Conservation (phyloP, 2,797 vertebrate genomes). For the Tokudaia tokunoshimensis region DNA sequence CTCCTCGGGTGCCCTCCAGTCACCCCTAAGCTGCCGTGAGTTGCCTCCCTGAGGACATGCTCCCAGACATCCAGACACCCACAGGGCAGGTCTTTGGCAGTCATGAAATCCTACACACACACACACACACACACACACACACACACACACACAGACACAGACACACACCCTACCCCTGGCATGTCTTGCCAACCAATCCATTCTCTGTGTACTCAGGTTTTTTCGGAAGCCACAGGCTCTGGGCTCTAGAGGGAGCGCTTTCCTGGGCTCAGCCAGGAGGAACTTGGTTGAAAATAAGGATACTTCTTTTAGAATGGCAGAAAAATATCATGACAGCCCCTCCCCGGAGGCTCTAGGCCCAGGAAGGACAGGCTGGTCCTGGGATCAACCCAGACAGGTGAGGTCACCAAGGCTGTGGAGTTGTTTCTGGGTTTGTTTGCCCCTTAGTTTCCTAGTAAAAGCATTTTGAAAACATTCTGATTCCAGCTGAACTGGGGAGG, state of each 20-base stretch:
- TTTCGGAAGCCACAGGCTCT: neutral
- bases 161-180: neutral
- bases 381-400: slow-evolving; percentile 12
- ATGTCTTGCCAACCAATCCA: fast-evolving
- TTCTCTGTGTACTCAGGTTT: neutral
- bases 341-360: neutral
- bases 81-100: neutral
- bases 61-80: neutral
- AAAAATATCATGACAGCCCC: fast-evolving
- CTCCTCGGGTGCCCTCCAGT: neutral
- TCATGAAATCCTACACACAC: neutral
- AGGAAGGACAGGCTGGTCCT: neutral
- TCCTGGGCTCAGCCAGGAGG: neutral
- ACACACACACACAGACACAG: too few species aligned
- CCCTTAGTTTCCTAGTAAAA: slow-evolving; percentile 60
- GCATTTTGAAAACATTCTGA: slow-evolving; percentile 57
- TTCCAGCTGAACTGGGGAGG: neutral
- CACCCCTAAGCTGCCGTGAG: neutral
- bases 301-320: neutral
- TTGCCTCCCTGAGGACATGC: neutral
- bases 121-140: too few species aligned
- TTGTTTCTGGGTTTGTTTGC: slow-evolving; percentile 50
- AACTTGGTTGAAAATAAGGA: too few species aligned
- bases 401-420: neutral
- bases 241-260: neutral